Evolutionary conservation across 1,140 invertebrate genomes (phyloP), one percentile per base, ranked within the genome.

Genomic region (Magallana ariakensis): DNA sequence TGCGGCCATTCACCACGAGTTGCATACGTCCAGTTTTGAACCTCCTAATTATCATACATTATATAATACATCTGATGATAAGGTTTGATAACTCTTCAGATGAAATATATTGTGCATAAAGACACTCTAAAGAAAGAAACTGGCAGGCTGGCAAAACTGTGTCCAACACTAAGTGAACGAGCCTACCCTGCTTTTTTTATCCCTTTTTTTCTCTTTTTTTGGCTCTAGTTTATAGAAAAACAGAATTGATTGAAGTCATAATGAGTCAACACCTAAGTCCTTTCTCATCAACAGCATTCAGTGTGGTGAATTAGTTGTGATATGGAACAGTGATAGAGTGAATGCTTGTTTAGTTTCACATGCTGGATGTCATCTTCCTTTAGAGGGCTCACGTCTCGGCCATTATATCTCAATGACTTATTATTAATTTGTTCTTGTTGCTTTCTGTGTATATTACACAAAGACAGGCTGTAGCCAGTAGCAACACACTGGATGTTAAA

Each of bases 21-120:
- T 75, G 66, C 66, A 75, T 75, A 75, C 66, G 66, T 75, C 66
- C 66, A 75, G 33, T 75, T 75, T 75, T 75, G 66, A 75, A 75
- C 66, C 66, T 26, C 66, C 66, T 75, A 75, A 75, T 26, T 75
- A 75, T 75, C 66, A 75, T 75, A 75, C 66, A 75, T 75, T 75
- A 75, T 75, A 75, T 26, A 26, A 75, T 75, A 75, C 66, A 26
- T 75, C 66, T 75, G 66, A 75, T 26, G 66, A 75, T 26, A 75
- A 75, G 33, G 66, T 75, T 75, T 75, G 66, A 75, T 26, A 75
- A 75, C 66, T 75, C 22, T 10, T 13, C 7, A 75, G 10, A 26
- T 26, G 66, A 26, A 26, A 33, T 46, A 46, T 46, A 46, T 19
- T 75, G 66, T 75, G 66, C 66, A 33, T 26, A 26, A 19, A 75